These are phyloP conservation scores for Lepidurus arcticus DNA, from an alignment of 1,140 invertebrate species.

Conservation along the genomic window DNA sequence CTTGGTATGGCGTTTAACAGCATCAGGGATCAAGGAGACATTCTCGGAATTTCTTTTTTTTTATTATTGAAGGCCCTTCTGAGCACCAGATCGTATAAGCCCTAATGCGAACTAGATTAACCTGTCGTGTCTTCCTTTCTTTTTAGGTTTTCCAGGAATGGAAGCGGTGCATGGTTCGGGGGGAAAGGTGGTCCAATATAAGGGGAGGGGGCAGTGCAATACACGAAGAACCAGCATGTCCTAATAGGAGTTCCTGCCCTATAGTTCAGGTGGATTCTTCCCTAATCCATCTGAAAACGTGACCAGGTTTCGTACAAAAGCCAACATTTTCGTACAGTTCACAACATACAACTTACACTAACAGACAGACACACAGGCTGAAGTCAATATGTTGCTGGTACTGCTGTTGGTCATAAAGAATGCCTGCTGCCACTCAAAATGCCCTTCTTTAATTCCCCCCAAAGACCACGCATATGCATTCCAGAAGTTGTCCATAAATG, in stretches of 20 bases:
- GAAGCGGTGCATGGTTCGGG: background rate
- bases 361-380: background rate
- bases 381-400: background rate
- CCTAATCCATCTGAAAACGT: background rate
- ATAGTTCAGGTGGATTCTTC: background rate
- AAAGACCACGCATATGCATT: background rate
- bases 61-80: background rate
- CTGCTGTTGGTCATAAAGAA: background rate
- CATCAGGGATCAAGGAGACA: conserved; percentile 15
- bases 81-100: background rate
- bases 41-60: background rate
- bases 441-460: background rate
- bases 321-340: background rate
- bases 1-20: conserved; percentile 3
- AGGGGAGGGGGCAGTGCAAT: background rate
- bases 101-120: conserved; percentile 12
- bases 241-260: background rate
- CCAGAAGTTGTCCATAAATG: background rate
- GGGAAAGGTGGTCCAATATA: background rate
- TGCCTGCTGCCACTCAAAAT: background rate
- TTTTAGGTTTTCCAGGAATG: background rate
- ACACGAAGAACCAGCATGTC: background rate
- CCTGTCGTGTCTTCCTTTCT: background rate
- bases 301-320: background rate
- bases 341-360: no score